These are phyloP conservation scores for Epinephelus lanceolatus DNA, from an alignment of 2,113 vertebrate species.

Conservation along the genomic window DNA sequence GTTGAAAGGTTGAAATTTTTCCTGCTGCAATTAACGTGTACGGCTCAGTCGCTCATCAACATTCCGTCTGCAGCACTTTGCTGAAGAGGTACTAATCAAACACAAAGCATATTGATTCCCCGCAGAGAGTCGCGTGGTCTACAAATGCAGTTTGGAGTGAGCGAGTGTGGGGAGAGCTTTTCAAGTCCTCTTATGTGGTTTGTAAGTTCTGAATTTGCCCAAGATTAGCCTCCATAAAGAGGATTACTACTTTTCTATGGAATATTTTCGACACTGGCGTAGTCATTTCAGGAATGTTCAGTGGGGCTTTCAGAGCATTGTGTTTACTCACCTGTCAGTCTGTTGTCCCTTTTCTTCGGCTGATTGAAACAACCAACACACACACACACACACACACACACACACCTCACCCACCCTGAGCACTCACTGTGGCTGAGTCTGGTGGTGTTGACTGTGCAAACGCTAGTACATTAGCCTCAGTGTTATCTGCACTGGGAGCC, in stretches of 20 bases:
- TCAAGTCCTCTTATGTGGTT: constrained; percentile 61
- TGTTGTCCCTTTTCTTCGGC: constrained; percentile 63
- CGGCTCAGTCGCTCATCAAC: constrained; percentile 52
- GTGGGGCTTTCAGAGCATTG: constrained; percentile 69
- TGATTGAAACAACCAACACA: constrained; percentile 49
- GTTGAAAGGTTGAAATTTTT: constrained; percentile 35
- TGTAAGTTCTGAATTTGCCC: constrained; percentile 72
- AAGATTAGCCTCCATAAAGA: constrained; percentile 77
- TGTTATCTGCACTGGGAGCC: constrained; percentile 78
- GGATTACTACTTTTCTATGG: constrained; percentile 75
- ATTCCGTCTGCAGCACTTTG: constrained; percentile 53
- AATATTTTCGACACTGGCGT: constrained; percentile 74
- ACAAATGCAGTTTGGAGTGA: constrained; percentile 24
- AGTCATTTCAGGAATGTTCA: constrained; percentile 83
- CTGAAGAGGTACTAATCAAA: constrained; percentile 54
- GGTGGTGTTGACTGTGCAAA: constrained; percentile 71
- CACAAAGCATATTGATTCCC: constrained; percentile 56
- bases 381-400: background rate
- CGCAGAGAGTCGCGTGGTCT: background rate
- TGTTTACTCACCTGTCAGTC: constrained; percentile 84
- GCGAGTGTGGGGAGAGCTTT: constrained; percentile 36
- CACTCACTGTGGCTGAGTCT: constrained; percentile 46
- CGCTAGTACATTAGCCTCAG: constrained; percentile 74
- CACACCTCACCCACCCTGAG: constrained; percentile 22
- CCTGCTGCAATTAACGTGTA: constrained; percentile 27